Base-by-base conservation (phyloP, 2,888 invertebrate genomes). In the Drosophila helvetica region DNA sequence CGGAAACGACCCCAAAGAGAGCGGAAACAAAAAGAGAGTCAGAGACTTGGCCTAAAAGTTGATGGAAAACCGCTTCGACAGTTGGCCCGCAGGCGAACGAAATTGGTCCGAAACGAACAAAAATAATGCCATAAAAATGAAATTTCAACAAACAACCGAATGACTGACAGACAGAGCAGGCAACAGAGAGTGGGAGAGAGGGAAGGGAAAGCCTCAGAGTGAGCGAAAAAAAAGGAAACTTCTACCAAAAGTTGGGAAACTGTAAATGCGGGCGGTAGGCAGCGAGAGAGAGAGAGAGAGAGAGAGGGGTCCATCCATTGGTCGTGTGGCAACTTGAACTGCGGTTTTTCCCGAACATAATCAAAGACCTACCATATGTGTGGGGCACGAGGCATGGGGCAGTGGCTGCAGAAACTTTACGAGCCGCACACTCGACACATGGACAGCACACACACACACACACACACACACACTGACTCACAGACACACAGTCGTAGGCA, bases 11-110 rank as follows among this genome's bases (percentile, higher is more conserved):
- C 63, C 59, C 64, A 66, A 54, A 53, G 33, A 19, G 47, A 38
- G 38, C 0, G 38, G 1, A 15, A 4, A 6, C 2, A 6, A 15
- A 15, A 15, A 6, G 12, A 12, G 10, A 2, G 38, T 0, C 5
- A 3, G 15, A 6, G n/a, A 38, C 6, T 25, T 30, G 46, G 57
- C 52, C 18, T 47, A 50, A 74, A 80, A 82, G 69, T 74, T 85
- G 77, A 83, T 85, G 87, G 73, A 85, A 83, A 87, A 82, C 75
- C 61, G 69, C 76, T 78, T 57, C 71, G 65, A 72, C 57, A 58
- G 48, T 45, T 33, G 19, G 50, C 61, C 50, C 42, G 59, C 54
- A 82, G 67, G 33, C 12, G 12, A 33, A 55, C 70, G 53, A 45
- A 66, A 56, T 54, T 55, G 66, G 48, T 27, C 54, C 19, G 50